Evolutionary conservation across 2,888 invertebrate species (phyloP).

Genomic region (Pseudococcus longispinus): DNA sequence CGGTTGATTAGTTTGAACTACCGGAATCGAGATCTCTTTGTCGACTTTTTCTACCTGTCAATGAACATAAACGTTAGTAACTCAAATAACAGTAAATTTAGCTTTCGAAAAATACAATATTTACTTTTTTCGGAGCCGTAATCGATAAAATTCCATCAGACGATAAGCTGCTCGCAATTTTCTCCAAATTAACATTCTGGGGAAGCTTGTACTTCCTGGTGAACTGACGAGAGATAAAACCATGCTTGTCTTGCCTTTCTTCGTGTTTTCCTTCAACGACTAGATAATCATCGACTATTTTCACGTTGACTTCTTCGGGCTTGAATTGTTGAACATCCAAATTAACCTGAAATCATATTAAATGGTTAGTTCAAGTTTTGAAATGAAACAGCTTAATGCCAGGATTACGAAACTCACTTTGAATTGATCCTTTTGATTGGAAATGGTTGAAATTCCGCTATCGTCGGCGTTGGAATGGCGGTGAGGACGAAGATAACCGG

Average conservation of each 20-base stretch:
- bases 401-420: constrained; percentile 17
- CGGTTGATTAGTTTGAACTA: constrained; percentile 60
- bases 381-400: not conserved
- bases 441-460: constrained; percentile 40
- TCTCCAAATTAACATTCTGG: constrained; percentile 62
- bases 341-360: constrained; percentile 61
- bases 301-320: constrained; percentile 64
- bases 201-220: constrained; percentile 63
- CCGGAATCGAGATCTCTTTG: constrained; percentile 58
- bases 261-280: constrained; percentile 64
- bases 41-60: not conserved
- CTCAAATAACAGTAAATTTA: not conserved
- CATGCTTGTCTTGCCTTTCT: constrained; percentile 63
- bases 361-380: constrained; percentile 45
- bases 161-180: constrained; percentile 62
- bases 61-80: not conserved
- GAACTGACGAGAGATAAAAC: constrained; percentile 63
- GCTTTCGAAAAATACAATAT: not conserved
- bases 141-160: constrained; percentile 63
- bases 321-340: constrained; percentile 64
- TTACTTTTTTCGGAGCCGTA: constrained; percentile 58
- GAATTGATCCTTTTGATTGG: constrained; percentile 34
- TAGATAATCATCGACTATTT: constrained; percentile 63
- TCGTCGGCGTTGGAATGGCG: constrained; percentile 36
- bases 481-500: constrained; percentile 50